Percentiles rank a stretch among this genome's conserved stretches.
These are phyloP conservation scores for Hetaerina titia DNA, from an alignment of 2,888 invertebrate genomes.

Conservation along the genomic window DNA sequence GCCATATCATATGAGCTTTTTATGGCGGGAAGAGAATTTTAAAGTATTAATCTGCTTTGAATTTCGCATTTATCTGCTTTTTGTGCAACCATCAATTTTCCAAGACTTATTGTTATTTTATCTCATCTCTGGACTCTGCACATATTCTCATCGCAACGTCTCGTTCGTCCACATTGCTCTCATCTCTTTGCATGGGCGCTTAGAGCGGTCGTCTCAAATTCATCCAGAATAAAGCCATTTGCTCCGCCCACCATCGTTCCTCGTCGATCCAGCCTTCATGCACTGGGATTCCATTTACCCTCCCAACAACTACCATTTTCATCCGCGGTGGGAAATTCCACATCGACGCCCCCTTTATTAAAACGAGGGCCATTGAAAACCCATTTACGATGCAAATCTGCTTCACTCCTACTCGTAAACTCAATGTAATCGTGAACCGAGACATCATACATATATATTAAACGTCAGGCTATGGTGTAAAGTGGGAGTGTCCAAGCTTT, in stretches of 20 bases:
- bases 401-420: conserved; percentile 13
- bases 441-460: not conserved
- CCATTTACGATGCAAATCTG: conserved; percentile 58
- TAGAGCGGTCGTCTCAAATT: too few relatives aligned
- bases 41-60: too few relatives aligned
- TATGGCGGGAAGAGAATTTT: too few relatives aligned
- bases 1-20: too few relatives aligned
- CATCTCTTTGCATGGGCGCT: too few relatives aligned
- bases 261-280: not conserved
- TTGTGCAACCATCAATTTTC: too few relatives aligned
- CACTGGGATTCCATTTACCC: not conserved
- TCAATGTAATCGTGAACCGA: not conserved
- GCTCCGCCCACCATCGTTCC: not conserved
- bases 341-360: conserved; percentile 59
- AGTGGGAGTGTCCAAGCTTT: not conserved
- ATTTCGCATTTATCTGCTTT: too few relatives aligned
- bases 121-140: too few relatives aligned
- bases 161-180: too few relatives aligned
- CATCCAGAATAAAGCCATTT: not conserved
- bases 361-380: conserved; percentile 56
- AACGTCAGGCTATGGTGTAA: not conserved
- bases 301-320: not conserved
- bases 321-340: conserved; percentile 23
- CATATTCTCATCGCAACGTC: too few relatives aligned
- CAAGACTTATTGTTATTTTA: too few relatives aligned